Evolutionary conservation across 1,140 invertebrate species (phyloP), one percentile per base, ranked within the genome.

Genomic region (Antheraea mylitta): DNA sequence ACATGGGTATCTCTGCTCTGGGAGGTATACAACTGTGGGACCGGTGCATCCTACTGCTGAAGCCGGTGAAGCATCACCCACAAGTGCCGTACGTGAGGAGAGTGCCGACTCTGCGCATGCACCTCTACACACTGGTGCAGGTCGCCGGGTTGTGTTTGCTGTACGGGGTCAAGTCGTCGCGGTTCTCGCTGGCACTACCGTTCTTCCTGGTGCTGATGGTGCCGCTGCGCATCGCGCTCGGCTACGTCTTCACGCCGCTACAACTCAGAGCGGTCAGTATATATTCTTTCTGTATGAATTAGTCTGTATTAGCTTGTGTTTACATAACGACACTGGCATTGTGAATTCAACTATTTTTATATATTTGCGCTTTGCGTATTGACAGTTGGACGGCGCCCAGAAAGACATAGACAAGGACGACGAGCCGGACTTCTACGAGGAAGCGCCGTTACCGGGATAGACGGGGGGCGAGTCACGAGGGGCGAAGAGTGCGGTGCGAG

Each of bases 41-140:
- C 75, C 93, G 97, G 60, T 92, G 97, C 64, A 95, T 96, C 72
- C 92, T 99, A 9, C 95, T 98, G 59, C 96, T 99, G 72, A 98
- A 98, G 95, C 98, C 98, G 0, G 97, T 97, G 0, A 99, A 99
- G 91, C 97, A 99, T 89, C 97, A 99, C 89, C 97, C 98, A 2
- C 95, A 96, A 70, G 95, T 96, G 0, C 94, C 95, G 8, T 97
- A 97, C 85, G 96, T 97, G 18, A 93, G 96, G 77, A 94, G 95
- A 75, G 97, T 99, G 4, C 95, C 96, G 74, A 98, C 97, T 0
- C 94, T 95, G 85, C 98, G 98, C 86, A 98, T 99, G 97, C 97
- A 99, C 87, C 81, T 98, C 10, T 99, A 96, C 89, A 99, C 98
- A 0, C 73, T 95, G 8, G 95, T 98, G 69, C 98, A 99, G 91